Conservation (phyloP, 2,113 vertebrate species). For the Melanerpes aurifrons region DNA sequence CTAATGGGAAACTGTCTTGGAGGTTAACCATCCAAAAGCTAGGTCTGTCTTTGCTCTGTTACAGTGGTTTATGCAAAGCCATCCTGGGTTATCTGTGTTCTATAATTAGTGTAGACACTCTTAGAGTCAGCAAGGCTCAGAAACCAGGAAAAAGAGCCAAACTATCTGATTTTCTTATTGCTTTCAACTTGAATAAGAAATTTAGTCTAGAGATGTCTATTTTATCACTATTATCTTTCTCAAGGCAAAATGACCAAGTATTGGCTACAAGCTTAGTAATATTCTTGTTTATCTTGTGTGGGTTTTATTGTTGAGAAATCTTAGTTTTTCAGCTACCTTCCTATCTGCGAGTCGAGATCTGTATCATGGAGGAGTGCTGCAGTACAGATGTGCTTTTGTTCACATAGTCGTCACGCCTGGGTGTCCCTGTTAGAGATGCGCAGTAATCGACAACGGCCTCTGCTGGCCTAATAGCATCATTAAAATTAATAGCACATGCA, state of each 20-base stretch:
- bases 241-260: not conserved
- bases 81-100: not conserved
- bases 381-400: not conserved
- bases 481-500: not conserved
- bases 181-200: not conserved
- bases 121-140: not conserved
- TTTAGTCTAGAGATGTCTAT: not conserved
- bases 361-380: not conserved
- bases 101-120: not conserved
- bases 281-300: not conserved
- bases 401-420: not conserved
- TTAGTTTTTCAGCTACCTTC: not conserved
- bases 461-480: constrained; percentile 5
- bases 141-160: not conserved
- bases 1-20: not conserved
- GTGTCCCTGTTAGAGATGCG: not conserved
- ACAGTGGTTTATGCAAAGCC: not conserved
- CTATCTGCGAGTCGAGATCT: not conserved
- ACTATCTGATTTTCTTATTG: not conserved
- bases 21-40: not conserved
- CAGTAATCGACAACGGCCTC: not conserved
- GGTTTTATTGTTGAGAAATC: not conserved
- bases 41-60: not conserved
- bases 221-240: not conserved
- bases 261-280: not conserved